Conservation (phyloP, 2,113 vertebrate species). For the Orcinus orca region DNA sequence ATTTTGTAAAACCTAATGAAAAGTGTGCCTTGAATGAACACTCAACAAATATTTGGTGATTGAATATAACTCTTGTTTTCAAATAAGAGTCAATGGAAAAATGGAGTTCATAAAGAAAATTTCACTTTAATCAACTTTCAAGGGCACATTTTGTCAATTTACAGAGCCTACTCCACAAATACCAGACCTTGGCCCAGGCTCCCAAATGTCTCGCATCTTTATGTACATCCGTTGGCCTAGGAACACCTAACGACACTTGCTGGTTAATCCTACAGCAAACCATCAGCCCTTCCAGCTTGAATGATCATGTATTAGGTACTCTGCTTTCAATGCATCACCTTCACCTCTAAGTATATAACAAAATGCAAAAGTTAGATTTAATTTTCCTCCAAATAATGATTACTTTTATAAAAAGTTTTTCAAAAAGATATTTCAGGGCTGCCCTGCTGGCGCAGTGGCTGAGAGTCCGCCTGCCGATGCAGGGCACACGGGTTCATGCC, state of each 20-base stretch:
- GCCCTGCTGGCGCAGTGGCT: no score
- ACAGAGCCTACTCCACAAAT: not conserved
- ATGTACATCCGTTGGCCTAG: no score
- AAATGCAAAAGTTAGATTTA: not conserved
- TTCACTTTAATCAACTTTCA: not conserved
- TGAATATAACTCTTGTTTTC: not conserved
- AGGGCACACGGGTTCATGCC: no score
- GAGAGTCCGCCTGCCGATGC: no score
- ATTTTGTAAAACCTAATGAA: constrained; percentile 2
- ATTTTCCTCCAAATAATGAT: not conserved
- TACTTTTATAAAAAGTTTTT: not conserved
- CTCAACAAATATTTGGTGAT: not conserved
- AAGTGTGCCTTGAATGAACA: constrained; percentile 17
- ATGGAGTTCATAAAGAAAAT: not conserved
- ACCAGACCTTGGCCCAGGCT: not conserved
- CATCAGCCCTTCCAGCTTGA: not conserved
- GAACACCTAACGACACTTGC: not conserved
- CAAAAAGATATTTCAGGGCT: not conserved
- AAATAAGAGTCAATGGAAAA: not conserved
- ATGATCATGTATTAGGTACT: not conserved
- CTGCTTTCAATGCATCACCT: not conserved
- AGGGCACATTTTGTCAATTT: not conserved
- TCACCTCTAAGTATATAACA: not conserved
- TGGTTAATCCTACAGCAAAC: not conserved
- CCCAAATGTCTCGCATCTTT: not conserved